A percentile compares a stretch with the other conserved stretches of the same genome.
Evolutionary conservation across 2,797 vertebrate genomes (phyloP).

Genomic region (Lerista edwardsae): DNA sequence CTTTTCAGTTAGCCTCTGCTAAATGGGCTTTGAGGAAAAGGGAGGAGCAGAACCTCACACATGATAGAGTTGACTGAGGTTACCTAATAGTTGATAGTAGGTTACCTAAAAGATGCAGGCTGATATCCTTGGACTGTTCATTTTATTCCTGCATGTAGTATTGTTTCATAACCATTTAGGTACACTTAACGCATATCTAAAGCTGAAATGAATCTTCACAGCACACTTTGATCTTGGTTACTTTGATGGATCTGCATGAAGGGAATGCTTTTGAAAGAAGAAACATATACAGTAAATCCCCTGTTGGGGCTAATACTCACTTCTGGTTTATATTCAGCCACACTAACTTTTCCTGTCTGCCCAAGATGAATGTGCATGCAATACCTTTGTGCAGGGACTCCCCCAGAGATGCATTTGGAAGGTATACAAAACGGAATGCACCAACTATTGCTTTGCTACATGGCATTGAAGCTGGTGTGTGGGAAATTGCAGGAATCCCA

Average conservation of each 20-base stretch:
- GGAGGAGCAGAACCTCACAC: not conserved
- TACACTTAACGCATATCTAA: not conserved
- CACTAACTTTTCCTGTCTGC: not conserved
- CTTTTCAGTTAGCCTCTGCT: conserved; percentile 61
- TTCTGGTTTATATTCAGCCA: not conserved
- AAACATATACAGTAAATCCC: not conserved
- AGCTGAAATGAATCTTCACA: not conserved
- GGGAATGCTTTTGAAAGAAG: not conserved
- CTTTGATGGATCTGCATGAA: not conserved
- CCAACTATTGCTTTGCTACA: not conserved
- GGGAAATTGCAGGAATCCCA: not conserved
- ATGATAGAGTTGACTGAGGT: conserved; percentile 33
- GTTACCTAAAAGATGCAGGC: not conserved
- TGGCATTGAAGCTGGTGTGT: not conserved
- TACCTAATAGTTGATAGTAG: not conserved
- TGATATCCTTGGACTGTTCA: conserved; percentile 5
- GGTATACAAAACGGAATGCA: not conserved
- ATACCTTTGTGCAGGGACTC: not conserved
- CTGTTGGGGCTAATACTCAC: not conserved
- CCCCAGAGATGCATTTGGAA: not conserved
- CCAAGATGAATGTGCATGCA: not conserved
- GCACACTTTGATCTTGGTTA: not conserved
- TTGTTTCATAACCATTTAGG: conserved; percentile 30
- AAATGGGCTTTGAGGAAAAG: conserved; percentile 38
- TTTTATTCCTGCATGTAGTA: not conserved